Evolutionary conservation across 2,797 vertebrate species (phyloP).

Genomic region (Falco cherrug): DNA sequence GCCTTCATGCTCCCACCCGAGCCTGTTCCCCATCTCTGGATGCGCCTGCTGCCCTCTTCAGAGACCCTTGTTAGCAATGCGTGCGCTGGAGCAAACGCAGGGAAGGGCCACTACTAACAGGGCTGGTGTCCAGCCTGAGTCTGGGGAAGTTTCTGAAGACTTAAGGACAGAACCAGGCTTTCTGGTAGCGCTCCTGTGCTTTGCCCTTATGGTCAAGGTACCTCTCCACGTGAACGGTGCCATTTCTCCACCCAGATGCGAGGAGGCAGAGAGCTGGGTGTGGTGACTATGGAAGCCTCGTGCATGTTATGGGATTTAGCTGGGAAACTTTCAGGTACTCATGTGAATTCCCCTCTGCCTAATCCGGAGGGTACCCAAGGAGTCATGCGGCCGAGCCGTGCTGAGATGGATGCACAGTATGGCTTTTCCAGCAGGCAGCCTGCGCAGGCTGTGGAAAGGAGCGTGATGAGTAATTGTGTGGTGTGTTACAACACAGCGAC

Average conservation of each 20-base stretch:
- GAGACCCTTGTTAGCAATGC: background rate
- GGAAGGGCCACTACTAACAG: background rate
- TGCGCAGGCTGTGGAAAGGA: background rate
- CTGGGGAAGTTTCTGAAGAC: background rate
- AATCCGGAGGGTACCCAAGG: background rate
- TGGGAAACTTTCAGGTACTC: background rate
- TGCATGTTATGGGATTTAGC: background rate
- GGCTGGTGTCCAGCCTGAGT: background rate
- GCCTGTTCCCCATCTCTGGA: background rate
- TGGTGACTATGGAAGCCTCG: fast-evolving
- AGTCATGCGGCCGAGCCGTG: fast-evolving
- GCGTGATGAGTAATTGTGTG: background rate
- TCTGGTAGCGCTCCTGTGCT: background rate
- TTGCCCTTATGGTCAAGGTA: background rate
- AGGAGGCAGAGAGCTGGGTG: background rate
- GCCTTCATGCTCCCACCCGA: background rate
- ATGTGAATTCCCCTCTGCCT: background rate
- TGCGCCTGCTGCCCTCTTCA: background rate
- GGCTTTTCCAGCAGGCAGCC: background rate
- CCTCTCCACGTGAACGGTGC: background rate
- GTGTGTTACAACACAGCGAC: conserved; percentile 14
- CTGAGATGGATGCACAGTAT: background rate
- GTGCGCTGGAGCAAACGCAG: background rate
- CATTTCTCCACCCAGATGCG: background rate
- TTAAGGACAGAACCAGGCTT: background rate